A percentile compares a stretch with the other conserved stretches of the same genome.
Conservation (phyloP, 2,888 invertebrate genomes). For the Heliconius cydno region DNA sequence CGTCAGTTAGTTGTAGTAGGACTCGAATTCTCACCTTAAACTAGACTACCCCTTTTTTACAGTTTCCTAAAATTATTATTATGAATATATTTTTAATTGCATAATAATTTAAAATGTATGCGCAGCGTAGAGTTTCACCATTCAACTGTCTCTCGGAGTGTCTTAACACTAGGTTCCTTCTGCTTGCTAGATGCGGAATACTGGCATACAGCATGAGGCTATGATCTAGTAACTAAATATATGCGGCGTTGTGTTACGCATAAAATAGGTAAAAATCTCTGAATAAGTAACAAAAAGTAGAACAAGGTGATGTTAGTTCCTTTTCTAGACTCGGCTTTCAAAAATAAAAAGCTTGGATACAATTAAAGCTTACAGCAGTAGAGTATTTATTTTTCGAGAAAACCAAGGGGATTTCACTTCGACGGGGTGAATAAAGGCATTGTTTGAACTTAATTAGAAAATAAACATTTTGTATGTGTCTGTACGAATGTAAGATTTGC, state of each 20-base stretch:
- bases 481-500: slow-evolving; percentile 27
- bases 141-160: too few species aligned
- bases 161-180: too few species aligned
- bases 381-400: slow-evolving; percentile 33
- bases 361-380: slow-evolving; percentile 25
- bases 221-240: not conserved
- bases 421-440: slow-evolving; percentile 40
- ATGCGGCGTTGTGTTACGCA: not conserved
- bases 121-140: too few species aligned
- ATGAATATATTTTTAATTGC: too few species aligned
- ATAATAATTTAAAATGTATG: too few species aligned
- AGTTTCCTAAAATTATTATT: too few species aligned
- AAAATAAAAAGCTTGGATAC: slow-evolving; percentile 15
- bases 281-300: not conserved
- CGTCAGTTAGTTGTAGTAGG: too few species aligned
- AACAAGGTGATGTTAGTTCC: not conserved
- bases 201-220: too few species aligned
- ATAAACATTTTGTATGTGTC: slow-evolving; percentile 41
- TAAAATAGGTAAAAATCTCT: not conserved
- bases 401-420: slow-evolving; percentile 29
- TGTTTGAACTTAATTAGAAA: slow-evolving; percentile 42
- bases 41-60: too few species aligned
- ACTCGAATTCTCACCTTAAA: too few species aligned
- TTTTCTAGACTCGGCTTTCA: not conserved
- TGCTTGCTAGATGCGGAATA: too few species aligned